phyloP scores from a whole-genome alignment of 1,140 invertebrate genomes.

The Magallana angulata region DNA sequence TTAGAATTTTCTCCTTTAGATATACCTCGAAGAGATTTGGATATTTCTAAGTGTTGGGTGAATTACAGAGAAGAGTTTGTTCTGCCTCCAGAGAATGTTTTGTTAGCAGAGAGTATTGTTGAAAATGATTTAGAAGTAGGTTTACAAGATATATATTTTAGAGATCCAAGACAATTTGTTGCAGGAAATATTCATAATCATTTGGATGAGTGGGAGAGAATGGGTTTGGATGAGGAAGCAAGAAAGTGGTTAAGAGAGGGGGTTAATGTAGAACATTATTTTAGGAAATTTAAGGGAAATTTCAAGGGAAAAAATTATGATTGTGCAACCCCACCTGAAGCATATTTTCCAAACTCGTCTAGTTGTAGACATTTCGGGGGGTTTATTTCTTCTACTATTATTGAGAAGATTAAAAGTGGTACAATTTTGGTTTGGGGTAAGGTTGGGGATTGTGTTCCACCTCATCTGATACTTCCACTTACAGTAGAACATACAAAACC shows the following conservation, averaged over 20 bases:
- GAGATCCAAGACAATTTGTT: no score
- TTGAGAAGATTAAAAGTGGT: slow-evolving; percentile 14
- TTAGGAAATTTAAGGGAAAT: slow-evolving; percentile 39
- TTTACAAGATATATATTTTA: no score
- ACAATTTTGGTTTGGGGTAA: slow-evolving; percentile 22
- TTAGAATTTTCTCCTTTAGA: no score
- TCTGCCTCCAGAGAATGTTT: no score
- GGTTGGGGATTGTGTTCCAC: not conserved
- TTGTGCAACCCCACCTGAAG: slow-evolving; percentile 1
- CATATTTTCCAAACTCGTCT: slow-evolving; percentile 21
- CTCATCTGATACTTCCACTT: not conserved
- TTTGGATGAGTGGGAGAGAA: not conserved
- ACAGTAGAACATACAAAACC: slow-evolving; percentile 41
- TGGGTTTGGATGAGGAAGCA: not conserved
- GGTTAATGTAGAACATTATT: slow-evolving; percentile 37
- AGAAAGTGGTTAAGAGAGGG: slow-evolving; percentile 23
- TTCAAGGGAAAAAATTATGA: slow-evolving; percentile 44
- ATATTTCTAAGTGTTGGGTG: no score
- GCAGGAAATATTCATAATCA: no score
- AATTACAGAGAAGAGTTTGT: no score
- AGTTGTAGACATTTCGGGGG: not conserved
- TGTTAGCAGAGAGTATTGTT: no score
- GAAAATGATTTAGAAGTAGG: no score
- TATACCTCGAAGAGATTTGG: no score
- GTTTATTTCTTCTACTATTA: slow-evolving; percentile 11